A percentile compares a stretch with the other conserved stretches of the same genome.
Evolutionary conservation across 2,113 vertebrate genomes (phyloP).

Genomic region (Felis chaus): DNA sequence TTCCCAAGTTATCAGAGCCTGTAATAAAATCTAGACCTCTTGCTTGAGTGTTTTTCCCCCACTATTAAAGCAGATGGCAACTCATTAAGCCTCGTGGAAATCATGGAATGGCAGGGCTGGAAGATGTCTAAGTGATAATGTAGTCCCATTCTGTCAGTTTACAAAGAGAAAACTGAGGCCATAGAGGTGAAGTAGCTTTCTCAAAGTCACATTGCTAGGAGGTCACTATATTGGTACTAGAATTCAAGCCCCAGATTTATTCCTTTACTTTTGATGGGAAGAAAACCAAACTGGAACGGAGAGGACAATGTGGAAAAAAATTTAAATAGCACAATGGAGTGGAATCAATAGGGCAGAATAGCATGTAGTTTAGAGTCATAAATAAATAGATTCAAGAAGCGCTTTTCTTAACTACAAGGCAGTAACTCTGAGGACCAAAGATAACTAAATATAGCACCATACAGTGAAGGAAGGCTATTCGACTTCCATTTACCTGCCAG

Average conservation of each 20-base stretch:
- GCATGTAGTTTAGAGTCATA: neutral
- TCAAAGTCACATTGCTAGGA: neutral
- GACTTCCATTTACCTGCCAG: neutral
- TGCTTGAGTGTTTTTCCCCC: neutral
- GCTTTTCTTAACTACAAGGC: neutral
- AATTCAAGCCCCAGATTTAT: neutral
- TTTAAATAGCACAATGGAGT: neutral
- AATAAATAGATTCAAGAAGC: neutral
- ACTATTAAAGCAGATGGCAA: constrained; percentile 30
- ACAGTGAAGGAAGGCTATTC: neutral
- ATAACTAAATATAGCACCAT: neutral
- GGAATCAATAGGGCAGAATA: neutral
- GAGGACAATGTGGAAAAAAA: neutral
- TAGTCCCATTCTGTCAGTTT: neutral
- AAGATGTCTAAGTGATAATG: neutral
- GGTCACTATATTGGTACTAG: neutral
- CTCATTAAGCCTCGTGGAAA: constrained; percentile 15
- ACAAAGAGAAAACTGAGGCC: neutral
- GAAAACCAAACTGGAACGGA: neutral
- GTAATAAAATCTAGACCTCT: neutral
- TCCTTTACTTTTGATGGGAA: neutral
- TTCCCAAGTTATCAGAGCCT: neutral
- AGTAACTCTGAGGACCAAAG: neutral
- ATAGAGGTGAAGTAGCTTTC: neutral
- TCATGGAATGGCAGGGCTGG: neutral